phyloP scores from a whole-genome alignment of 2,797 vertebrate genomes.

The Syngnathus acus region DNA sequence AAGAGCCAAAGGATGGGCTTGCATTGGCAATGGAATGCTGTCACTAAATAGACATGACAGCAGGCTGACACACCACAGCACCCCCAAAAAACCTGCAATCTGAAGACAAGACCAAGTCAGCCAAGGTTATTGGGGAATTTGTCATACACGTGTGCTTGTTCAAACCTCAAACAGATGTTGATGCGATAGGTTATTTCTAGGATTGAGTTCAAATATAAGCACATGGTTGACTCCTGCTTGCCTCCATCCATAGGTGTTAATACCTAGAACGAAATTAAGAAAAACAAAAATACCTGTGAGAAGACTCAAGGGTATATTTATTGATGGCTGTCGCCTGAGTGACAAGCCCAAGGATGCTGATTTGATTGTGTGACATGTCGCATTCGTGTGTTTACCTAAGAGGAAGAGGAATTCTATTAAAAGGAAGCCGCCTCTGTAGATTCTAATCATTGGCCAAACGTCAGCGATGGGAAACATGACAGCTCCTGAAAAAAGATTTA shows the following conservation, averaged over 20 bases:
- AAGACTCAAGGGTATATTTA: not conserved
- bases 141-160: not conserved
- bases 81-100: constrained; percentile 94
- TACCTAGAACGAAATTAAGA: constrained; percentile 57
- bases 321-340: too few relatives aligned
- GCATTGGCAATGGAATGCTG: constrained; percentile 79
- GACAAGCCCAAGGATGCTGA: too few relatives aligned
- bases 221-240: constrained; percentile 98
- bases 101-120: constrained; percentile 38
- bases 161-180: constrained; percentile 97
- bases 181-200: constrained; percentile 95
- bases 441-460: constrained; percentile 92
- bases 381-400: constrained; percentile 60
- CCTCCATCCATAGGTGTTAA: constrained; percentile 98
- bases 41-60: constrained; percentile 86
- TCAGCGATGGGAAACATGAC: constrained; percentile 54
- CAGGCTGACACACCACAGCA: constrained; percentile 94
- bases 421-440: constrained; percentile 97
- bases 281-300: not conserved
- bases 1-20: constrained; percentile 88
- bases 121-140: not conserved
- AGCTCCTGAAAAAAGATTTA: constrained; percentile 59
- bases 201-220: constrained; percentile 97
- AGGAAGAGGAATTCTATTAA: constrained; percentile 98
- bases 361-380: too few relatives aligned